Conservation (phyloP, 1,140 invertebrate species). For the Phortica variegata region DNA sequence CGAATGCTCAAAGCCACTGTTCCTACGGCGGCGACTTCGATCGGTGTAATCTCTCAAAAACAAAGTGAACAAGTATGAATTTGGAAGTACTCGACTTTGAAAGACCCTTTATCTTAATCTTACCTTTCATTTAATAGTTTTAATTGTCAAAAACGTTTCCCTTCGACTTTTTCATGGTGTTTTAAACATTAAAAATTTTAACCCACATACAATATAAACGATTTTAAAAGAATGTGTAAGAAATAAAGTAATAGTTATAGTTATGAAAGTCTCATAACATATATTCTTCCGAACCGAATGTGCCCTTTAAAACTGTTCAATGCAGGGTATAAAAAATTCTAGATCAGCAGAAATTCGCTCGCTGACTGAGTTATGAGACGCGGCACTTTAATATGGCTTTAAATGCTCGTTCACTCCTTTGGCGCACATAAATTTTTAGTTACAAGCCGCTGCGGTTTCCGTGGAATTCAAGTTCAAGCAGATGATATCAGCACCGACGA, state of each 20-base stretch:
- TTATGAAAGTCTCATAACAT: too few species aligned
- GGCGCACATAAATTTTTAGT: constrained; percentile 32
- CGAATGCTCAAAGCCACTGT: constrained; percentile 32
- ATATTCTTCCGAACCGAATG: too few species aligned
- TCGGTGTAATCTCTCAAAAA: constrained; percentile 32
- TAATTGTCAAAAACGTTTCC: too few species aligned
- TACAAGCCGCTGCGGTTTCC: constrained; percentile 25
- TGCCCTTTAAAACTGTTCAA: constrained; percentile 16
- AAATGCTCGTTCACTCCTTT: constrained; percentile 25
- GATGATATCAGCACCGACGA: constrained; percentile 43
- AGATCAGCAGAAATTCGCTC: constrained; percentile 6
- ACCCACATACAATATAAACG: too few species aligned
- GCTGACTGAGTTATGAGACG: constrained; percentile 26
- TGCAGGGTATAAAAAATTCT: constrained; percentile 10
- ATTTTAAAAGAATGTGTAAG: constrained; percentile 27
- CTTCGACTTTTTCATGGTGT: too few species aligned
- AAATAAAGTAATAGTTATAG: constrained; percentile 16
- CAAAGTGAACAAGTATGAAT: too few species aligned
- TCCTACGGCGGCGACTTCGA: constrained; percentile 14
- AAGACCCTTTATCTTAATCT: too few species aligned
- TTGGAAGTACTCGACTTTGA: too few species aligned
- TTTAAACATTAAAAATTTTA: too few species aligned
- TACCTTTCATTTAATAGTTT: too few species aligned
- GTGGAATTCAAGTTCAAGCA: constrained; percentile 21
- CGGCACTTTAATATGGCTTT: constrained; percentile 39